Conservation (phyloP, 2,113 vertebrate species). For the Tretioscincus oriximinensis region DNA sequence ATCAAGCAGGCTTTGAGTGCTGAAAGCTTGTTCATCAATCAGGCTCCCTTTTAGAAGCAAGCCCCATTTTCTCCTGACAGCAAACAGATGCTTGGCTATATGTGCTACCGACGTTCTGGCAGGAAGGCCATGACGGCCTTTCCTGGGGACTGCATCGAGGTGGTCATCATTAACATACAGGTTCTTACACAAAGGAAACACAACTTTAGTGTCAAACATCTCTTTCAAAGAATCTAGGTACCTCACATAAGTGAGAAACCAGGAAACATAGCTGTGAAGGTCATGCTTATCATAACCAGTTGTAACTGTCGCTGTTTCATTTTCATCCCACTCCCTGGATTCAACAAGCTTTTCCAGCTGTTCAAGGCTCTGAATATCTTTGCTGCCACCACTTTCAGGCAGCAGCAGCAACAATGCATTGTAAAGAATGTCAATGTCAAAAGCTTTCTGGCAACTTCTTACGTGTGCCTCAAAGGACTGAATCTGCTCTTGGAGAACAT, state of each 20-base stretch:
- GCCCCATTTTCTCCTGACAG: conserved; percentile 46
- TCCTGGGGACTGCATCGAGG: rapidly evolving
- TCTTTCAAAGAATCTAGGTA: conserved; percentile 53
- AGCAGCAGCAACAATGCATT: conserved; percentile 39
- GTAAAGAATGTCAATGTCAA: conserved; percentile 40
- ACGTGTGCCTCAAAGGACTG: conserved; percentile 27
- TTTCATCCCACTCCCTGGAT: neutral
- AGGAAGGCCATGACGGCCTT: neutral
- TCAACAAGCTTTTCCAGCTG: conserved; percentile 34
- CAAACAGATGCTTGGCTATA: conserved; percentile 52
- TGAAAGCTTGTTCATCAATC: conserved; percentile 15
- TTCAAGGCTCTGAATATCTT: conserved; percentile 51
- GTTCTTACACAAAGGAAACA: conserved; percentile 59
- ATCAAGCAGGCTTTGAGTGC: neutral
- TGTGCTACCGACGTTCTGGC: conserved; percentile 21
- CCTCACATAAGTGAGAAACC: conserved; percentile 59
- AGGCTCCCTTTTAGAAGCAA: conserved; percentile 38
- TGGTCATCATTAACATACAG: conserved; percentile 46
- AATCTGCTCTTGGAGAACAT: conserved; percentile 47
- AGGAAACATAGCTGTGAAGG: conserved; percentile 5
- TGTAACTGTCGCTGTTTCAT: neutral
- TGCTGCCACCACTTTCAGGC: neutral
- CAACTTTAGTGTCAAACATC: conserved; percentile 44
- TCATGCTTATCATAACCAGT: rapidly evolving
- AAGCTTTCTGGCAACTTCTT: conserved; percentile 33